Evolutionary conservation across 2,113 vertebrate genomes (phyloP).

Genomic region (Cheirogaleus medius): DNA sequence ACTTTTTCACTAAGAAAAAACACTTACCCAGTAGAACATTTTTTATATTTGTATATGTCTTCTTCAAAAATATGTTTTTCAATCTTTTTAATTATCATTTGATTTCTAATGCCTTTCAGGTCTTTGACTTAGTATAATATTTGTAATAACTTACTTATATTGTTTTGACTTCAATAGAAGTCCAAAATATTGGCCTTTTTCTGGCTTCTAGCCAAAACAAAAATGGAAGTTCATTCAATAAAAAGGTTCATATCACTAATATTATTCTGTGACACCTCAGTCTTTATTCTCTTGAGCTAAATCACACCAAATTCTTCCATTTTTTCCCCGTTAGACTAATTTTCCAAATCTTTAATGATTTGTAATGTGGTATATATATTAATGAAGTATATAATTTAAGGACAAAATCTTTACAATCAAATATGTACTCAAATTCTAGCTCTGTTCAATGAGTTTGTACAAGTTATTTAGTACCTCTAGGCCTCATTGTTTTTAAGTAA

Average conservation of each 20-base stretch:
- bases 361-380: neutral
- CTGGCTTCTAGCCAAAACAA: neutral
- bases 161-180: neutral
- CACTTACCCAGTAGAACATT: neutral
- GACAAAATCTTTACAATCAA: neutral
- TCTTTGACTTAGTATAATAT: neutral
- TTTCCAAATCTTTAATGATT: neutral
- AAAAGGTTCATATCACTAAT: neutral
- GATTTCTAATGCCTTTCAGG: neutral
- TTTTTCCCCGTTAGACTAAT: neutral
- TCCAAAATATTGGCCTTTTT: slow-evolving; percentile 3
- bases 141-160: neutral
- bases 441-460: neutral
- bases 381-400: neutral
- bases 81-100: neutral
- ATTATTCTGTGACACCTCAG: neutral
- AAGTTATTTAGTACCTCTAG: neutral
- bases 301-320: neutral
- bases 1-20: neutral
- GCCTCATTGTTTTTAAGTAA: neutral
- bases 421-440: neutral
- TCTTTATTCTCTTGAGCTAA: neutral
- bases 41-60: neutral
- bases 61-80: neutral
- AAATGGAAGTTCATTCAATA: neutral